phyloP scores from a whole-genome alignment of 2,797 vertebrate genomes.

The Okamejei kenojei region DNA sequence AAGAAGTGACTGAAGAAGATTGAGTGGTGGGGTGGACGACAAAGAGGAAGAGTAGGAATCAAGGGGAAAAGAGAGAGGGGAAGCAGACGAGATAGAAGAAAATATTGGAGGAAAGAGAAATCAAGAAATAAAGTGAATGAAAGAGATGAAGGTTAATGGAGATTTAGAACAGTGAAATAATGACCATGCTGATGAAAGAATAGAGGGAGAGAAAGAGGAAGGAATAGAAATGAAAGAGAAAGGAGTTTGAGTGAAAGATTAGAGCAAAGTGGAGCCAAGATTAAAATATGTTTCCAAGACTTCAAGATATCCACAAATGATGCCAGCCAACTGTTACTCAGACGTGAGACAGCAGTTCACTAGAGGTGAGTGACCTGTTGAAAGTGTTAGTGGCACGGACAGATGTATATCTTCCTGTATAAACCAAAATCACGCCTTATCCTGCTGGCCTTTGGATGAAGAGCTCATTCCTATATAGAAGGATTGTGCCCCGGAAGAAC shows the following conservation, averaged over 20 bases:
- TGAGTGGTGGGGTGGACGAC: neutral
- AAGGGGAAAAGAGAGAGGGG: neutral
- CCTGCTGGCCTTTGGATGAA: neutral
- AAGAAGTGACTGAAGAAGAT: neutral
- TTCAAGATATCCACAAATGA: neutral
- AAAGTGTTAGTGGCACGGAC: neutral
- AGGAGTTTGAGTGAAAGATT: neutral
- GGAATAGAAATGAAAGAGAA: neutral
- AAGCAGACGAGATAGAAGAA: neutral
- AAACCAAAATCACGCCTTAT: neutral
- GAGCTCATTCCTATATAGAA: neutral
- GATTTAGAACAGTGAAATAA: neutral
- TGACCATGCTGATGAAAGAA: neutral
- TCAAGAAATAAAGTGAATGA: too few relatives aligned
- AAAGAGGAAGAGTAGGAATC: too few relatives aligned
- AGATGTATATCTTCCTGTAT: neutral
- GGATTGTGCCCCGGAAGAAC: neutral
- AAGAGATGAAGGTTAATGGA: neutral
- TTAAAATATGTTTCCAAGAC: neutral
- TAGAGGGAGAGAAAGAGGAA: neutral
- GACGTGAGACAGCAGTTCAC: too few relatives aligned
- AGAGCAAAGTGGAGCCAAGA: neutral
- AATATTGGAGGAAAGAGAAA: neutral
- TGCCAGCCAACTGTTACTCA: neutral
- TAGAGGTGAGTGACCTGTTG: neutral